Percentiles rank a stretch among this genome's conserved stretches.
These are phyloP conservation scores for Anodontia alba DNA, from an alignment of 2,888 invertebrate species.

Conservation along the genomic window DNA sequence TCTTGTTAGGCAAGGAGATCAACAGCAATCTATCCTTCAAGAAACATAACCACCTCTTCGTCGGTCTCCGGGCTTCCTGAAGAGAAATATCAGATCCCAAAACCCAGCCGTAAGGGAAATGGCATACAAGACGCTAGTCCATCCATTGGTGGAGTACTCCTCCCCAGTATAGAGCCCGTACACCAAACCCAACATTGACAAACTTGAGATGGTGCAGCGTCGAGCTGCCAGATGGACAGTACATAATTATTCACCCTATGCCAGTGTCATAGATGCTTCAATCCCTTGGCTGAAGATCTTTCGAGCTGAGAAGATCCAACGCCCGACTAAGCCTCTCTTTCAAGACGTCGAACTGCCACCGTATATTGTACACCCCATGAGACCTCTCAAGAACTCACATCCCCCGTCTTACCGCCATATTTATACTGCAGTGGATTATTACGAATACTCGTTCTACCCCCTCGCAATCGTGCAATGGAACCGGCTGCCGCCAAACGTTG, in stretches of 20 bases:
- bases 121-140: not conserved
- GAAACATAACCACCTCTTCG: not conserved
- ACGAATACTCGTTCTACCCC: not conserved
- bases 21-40: not conserved
- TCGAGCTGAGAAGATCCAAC: not conserved
- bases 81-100: not conserved
- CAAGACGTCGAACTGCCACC: not conserved
- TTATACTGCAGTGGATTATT: not conserved
- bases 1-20: too few species aligned
- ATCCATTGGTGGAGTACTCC: not conserved
- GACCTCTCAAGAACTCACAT: not conserved
- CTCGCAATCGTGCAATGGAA: not conserved
- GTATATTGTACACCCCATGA: not conserved
- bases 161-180: not conserved
- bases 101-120: not conserved
- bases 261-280: not conserved
- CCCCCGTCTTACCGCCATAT: not conserved
- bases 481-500: not conserved
- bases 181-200: not conserved
- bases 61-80: not conserved
- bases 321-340: not conserved
- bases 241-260: not conserved
- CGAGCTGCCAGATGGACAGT: not conserved
- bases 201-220: not conserved
- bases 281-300: too few species aligned